Evolutionary conservation across 2,113 vertebrate genomes (phyloP), one percentile per base, ranked within the genome.

Genomic region (Tragelaphus strepsiceros): DNA sequence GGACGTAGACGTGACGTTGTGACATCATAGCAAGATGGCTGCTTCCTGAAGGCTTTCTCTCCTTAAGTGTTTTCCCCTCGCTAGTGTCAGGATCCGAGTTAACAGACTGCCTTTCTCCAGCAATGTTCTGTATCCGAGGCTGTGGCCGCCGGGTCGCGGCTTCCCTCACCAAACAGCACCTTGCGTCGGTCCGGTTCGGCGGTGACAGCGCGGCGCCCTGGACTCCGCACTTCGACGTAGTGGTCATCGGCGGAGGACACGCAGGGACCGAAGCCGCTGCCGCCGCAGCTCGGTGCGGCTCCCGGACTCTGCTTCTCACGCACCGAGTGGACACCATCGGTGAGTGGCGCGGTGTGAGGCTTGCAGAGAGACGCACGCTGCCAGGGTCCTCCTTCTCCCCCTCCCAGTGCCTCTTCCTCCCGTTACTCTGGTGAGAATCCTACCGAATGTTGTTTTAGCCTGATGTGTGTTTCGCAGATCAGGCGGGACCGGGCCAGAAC

Each of bases 211-310:
- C 62, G 10, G 71, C 43, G 1, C 78, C 94, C 19, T 0, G 85
- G 35, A 21, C 49, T 5, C 71, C 96, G 6, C 97, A 39, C 24
- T 99, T 99, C 98, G 99, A 99, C 35, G 99, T 99, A 96, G 98
- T 99, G 1, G 99, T 99, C 46, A 99, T 99, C 83, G 99, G 99
- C 0, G 99, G 99, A 0, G 99, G 99, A 30, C 99, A 99, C 0
- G 99, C 99, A 0, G 99, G 99, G 30, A 99, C 99, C 0, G 99
- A 99, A 97, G 99, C 99, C 0, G 99, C 99, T 0, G 99, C 99
- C 0, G 99, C 99, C 0, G 99, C 99, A 0, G 99, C 99, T 32
- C 99, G 99, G 46, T 98, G 99, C 30, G 99, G 99, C 19, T 99
- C 99, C 22, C 98, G 98, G 56, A 99, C 99, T 0, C 98, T 99